Evolutionary conservation across 2,113 vertebrate species (phyloP).

Genomic region (Bubo blakistoni): DNA sequence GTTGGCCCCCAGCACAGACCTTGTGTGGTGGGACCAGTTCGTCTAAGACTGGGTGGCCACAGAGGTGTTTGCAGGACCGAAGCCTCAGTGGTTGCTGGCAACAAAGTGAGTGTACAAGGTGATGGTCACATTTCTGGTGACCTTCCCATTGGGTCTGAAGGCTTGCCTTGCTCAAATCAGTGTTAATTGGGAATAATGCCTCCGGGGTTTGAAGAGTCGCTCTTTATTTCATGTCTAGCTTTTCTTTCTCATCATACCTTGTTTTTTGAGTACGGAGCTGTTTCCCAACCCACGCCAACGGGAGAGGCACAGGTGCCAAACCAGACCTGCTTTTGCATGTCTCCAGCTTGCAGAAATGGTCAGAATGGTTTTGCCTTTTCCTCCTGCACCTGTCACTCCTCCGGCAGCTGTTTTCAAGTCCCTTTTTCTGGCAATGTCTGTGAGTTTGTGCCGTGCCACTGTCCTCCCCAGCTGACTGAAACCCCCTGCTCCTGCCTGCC

Average conservation of each 20-base stretch:
- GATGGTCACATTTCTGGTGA: background rate
- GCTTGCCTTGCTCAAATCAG: background rate
- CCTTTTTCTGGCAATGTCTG: background rate
- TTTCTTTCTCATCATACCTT: background rate
- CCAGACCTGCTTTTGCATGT: background rate
- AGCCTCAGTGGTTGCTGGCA: background rate
- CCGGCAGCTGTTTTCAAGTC: background rate
- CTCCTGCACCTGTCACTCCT: accelerated
- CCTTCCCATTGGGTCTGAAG: background rate
- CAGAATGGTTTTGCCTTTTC: background rate
- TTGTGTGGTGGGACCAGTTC: accelerated
- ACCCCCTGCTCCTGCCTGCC: background rate
- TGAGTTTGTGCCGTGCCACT: accelerated
- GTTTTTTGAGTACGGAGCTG: background rate
- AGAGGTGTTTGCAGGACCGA: background rate
- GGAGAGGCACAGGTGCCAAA: background rate
- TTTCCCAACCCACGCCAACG: accelerated
- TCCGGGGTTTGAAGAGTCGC: background rate
- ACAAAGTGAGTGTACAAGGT: background rate
- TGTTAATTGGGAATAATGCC: background rate
- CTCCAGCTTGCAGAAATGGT: background rate
- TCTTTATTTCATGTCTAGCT: background rate
- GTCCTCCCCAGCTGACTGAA: background rate
- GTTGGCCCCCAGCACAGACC: background rate
- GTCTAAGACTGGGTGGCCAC: background rate